A percentile compares a stretch with the other conserved stretches of the same genome.
Conservation (phyloP, 1,140 invertebrate species). For the Cataglyphis hispanica region DNA sequence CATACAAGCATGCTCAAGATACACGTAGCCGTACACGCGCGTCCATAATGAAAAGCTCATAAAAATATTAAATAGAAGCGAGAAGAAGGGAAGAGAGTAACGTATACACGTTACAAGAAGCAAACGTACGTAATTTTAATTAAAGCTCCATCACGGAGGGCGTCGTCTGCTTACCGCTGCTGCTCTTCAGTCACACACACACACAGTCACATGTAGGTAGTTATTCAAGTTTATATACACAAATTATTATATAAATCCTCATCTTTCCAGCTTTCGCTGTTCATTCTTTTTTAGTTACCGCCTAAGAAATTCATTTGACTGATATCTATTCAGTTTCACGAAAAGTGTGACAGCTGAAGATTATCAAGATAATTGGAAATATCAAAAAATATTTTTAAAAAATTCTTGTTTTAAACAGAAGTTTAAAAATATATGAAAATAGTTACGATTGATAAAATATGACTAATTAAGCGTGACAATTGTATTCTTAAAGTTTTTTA, state of each 20-base stretch:
- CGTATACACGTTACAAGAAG: slow-evolving; percentile 76
- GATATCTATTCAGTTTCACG: not conserved
- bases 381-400: not conserved
- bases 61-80: slow-evolving; percentile 82
- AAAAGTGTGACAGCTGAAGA: not conserved
- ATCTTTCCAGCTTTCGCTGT: slow-evolving; percentile 48
- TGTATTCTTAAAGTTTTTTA: not conserved
- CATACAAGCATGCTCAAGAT: slow-evolving; percentile 15
- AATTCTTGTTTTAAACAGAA: not conserved
- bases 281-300: slow-evolving; percentile 7
- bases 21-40: slow-evolving; percentile 61
- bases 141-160: slow-evolving; percentile 83
- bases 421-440: not conserved
- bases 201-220: slow-evolving; percentile 77
- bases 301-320: not conserved
- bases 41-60: slow-evolving; percentile 84
- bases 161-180: slow-evolving; percentile 77
- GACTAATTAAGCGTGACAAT: not conserved
- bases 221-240: slow-evolving; percentile 84
- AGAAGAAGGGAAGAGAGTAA: slow-evolving; percentile 45
- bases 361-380: not conserved
- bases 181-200: slow-evolving; percentile 48
- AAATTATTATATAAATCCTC: slow-evolving; percentile 83
- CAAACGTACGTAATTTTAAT: slow-evolving; percentile 86
- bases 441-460: not conserved